phyloP scores from a whole-genome alignment of 2,113 vertebrate species.

The Cromileptes altivelis region DNA sequence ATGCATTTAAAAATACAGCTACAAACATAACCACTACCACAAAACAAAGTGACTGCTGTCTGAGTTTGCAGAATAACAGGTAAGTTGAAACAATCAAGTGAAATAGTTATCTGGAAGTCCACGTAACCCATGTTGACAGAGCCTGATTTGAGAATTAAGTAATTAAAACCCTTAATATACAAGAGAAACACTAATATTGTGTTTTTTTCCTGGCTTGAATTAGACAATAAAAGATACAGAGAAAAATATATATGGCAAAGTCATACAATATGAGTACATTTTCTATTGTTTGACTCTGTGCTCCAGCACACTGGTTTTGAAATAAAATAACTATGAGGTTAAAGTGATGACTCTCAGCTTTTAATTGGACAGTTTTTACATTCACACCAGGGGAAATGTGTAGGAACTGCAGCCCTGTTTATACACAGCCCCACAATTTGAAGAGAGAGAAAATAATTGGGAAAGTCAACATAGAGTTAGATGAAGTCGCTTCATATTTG shows the following conservation, averaged over 20 bases:
- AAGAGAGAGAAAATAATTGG: constrained; percentile 18
- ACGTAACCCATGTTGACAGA: neutral
- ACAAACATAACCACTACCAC: no score
- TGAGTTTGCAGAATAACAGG: no score
- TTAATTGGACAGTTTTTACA: neutral
- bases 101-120: neutral
- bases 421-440: neutral
- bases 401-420: neutral
- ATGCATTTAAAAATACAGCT: no score
- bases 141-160: neutral
- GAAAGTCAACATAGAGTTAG: neutral
- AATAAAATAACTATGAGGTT: constrained; percentile 1
- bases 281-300: neutral
- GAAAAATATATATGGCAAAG: neutral
- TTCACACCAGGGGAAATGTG: neutral
- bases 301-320: neutral
- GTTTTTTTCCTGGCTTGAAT: neutral
- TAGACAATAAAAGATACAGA: neutral
- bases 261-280: neutral
- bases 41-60: no score
- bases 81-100: no score
- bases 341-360: neutral
- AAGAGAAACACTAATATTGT: neutral
- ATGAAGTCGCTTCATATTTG: neutral
- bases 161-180: no score